phyloP scores from a whole-genome alignment of 2,888 invertebrate species.

The Diarsia mendica region DNA sequence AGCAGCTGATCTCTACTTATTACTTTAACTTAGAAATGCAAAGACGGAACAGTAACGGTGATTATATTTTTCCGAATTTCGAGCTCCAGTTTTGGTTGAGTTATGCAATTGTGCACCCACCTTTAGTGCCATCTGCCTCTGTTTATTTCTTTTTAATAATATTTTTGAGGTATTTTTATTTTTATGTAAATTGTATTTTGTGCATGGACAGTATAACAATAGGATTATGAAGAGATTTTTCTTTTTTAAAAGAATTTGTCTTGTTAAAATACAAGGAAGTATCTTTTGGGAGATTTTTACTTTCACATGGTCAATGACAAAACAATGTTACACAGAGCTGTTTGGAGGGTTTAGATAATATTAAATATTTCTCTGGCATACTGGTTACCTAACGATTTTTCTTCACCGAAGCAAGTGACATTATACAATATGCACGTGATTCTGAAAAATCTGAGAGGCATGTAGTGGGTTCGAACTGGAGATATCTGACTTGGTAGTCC shows the following conservation, averaged over 20 bases:
- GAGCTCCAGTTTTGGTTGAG: constrained; percentile 71
- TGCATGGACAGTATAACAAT: constrained; percentile 31
- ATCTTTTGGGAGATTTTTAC: neutral
- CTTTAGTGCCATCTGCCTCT: constrained; percentile 62
- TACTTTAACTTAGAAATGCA: constrained; percentile 74
- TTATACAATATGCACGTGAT: no score
- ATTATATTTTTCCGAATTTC: constrained; percentile 75
- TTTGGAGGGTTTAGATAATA: neutral
- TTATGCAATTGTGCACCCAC: constrained; percentile 63
- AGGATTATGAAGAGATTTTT: neutral
- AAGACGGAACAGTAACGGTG: constrained; percentile 73
- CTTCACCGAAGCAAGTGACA: no score
- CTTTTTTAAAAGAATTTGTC: neutral
- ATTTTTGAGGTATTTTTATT: constrained; percentile 48
- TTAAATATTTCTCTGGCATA: no score
- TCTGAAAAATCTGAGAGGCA: no score
- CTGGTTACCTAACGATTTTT: no score
- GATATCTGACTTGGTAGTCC: no score
- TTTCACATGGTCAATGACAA: constrained; percentile 8
- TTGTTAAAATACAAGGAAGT: constrained; percentile 10
- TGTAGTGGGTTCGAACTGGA: no score
- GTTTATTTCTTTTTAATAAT: constrained; percentile 58
- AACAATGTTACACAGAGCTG: neutral
- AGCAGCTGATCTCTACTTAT: constrained; percentile 84
- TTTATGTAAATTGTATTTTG: constrained; percentile 48